A percentile compares a stretch with the other conserved stretches of the same genome.
These are phyloP conservation scores for Raillietiella orientalis DNA, from an alignment of 2,888 invertebrate genomes.

Conservation along the genomic window DNA sequence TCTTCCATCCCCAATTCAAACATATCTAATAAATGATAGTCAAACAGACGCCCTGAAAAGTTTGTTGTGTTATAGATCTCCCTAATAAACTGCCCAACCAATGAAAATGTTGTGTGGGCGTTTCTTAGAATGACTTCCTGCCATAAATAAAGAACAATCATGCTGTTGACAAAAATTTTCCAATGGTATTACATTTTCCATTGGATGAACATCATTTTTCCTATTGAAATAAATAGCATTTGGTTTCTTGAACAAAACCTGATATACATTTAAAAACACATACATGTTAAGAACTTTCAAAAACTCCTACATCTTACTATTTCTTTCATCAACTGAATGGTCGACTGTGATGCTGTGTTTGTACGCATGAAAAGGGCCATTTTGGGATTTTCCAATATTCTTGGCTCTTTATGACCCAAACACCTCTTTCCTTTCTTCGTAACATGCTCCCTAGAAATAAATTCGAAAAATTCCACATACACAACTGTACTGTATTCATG, in stretches of 20 bases:
- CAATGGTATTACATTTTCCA: slow-evolving; percentile 57
- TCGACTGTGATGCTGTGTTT: slow-evolving; percentile 20
- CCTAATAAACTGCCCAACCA: slow-evolving; percentile 17
- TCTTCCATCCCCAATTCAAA: slow-evolving; percentile 67
- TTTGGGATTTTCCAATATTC: slow-evolving; percentile 59
- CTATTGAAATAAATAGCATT: slow-evolving; percentile 34
- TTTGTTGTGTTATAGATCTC: background rate
- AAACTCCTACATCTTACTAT: slow-evolving; percentile 18
- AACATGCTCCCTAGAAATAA: slow-evolving; percentile 39
- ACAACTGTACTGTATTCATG: too few relatives aligned
- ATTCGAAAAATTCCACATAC: too few relatives aligned
- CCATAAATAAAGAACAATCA: slow-evolving; percentile 61
- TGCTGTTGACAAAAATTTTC: slow-evolving; percentile 30
- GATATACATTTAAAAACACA: slow-evolving; percentile 8
- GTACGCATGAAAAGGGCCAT: slow-evolving; percentile 54
- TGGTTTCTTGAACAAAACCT: slow-evolving; percentile 53
- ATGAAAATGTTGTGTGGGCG: slow-evolving; percentile 65
- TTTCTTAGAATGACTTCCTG: slow-evolving; percentile 77
- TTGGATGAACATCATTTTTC: slow-evolving; percentile 66
- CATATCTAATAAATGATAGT: slow-evolving; percentile 76
- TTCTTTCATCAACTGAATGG: slow-evolving; percentile 44
- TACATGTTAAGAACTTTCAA: slow-evolving; percentile 4
- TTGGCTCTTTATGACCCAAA: slow-evolving; percentile 44
- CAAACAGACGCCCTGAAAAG: slow-evolving; percentile 33
- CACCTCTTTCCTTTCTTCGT: slow-evolving; percentile 61